Conservation (phyloP, 1,140 invertebrate genomes). For the Caenorhabditis briggsae region DNA sequence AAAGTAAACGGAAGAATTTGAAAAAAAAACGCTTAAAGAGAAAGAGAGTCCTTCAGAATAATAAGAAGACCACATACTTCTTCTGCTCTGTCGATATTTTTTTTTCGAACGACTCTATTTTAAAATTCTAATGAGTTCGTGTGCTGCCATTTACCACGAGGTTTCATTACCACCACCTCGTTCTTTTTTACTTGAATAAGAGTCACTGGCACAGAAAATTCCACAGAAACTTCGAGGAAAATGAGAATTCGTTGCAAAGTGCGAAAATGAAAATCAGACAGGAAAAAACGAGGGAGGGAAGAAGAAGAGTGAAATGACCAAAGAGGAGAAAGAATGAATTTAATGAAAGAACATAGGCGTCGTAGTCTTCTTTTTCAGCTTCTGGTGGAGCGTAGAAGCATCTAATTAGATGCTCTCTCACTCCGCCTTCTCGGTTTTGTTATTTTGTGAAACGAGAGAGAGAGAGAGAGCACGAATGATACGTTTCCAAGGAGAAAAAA, state of each 20-base stretch:
- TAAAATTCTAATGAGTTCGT: not conserved
- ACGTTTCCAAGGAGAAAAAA: slow-evolving; percentile 11
- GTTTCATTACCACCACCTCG: not conserved
- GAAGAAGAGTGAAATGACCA: not conserved
- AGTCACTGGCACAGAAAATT: not conserved
- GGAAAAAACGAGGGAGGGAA: not conserved
- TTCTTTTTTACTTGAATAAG: slow-evolving; percentile 8
- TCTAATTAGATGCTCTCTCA: slow-evolving; percentile 15
- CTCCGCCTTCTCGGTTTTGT: not conserved
- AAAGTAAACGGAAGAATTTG: no score
- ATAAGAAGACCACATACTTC: no score
- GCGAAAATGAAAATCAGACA: not conserved
- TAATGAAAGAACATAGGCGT: slow-evolving; percentile 8
- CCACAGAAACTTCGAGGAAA: not conserved
- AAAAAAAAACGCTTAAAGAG: no score
- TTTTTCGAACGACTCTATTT: slow-evolving; percentile 21
- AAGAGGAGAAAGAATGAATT: not conserved
- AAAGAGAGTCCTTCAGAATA: no score
- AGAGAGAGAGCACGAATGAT: not conserved
- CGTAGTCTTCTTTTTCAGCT: slow-evolving; percentile 3
- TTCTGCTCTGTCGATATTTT: no score
- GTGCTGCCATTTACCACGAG: not conserved
- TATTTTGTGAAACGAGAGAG: slow-evolving; percentile 28
- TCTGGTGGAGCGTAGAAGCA: not conserved
- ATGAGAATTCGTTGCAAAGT: not conserved